Base-by-base conservation (phyloP, 2,113 vertebrate species). In the Indicator maculatus region DNA sequence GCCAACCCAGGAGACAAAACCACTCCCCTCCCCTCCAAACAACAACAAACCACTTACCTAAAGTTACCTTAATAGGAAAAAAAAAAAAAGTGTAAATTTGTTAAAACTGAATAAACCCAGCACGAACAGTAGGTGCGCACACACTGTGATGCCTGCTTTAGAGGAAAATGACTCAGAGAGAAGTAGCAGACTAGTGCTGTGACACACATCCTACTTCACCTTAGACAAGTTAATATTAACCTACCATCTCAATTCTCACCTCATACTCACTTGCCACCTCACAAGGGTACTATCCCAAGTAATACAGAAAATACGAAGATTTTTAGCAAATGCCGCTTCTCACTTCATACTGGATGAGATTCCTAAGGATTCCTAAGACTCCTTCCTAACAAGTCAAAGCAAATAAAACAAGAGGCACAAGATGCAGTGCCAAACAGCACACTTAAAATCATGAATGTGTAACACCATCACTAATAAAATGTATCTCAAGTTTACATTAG, bases 161-260 rank as follows among this genome's bases (percentile, higher is more conserved):
- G 18, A 81, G 67, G 26, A 17, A 79, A 86, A 55, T 88, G 36
- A 70, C 71, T 89, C 84, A 53, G 69, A 77, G 53, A 20, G 17
- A 20, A 83, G 69, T 3, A 64, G 55, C 8, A 84, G 69, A 50
- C 60, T 71, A 53, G 80, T 26, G 83, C 67, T 47, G 17, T 79
- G 77, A 47, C 66, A 89, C 74, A 76, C 11, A 26, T 55, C 44
- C 24, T 59, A 30, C 72, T 75, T 76, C 63, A 85, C 78, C 91
- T 88, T 58, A 36, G 64, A 30, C 20, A 60, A 74, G 84, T 92
- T 91, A 93, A 73, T 91, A 87, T 90, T 95, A 86, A 92, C 61
- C 7, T n/a, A 56, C 6, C 0, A 0, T 30, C 60, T 83, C 38
- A 28, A n/a, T 26, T 59, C 38, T 12, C 44, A 30, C 41, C 52